Base-by-base conservation (phyloP, 1,140 invertebrate species). In the Brachionus calyciflorus region DNA sequence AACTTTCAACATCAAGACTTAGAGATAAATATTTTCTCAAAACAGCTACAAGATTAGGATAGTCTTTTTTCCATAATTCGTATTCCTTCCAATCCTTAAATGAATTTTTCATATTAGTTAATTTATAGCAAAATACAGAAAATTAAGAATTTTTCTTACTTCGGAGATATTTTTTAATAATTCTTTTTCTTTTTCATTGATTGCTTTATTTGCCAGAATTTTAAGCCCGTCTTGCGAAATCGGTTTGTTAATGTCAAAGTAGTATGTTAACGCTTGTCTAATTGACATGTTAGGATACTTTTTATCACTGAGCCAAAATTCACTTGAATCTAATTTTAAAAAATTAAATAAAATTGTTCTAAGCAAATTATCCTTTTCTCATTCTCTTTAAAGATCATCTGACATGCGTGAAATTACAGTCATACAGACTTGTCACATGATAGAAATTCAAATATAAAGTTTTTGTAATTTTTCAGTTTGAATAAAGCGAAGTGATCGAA, bases 31-130 rank as follows among this genome's bases (percentile, higher is more conserved):
- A 87, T 85, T 98, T 94, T 86, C 98, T 93, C 30, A 99, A 84
- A 80, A 99, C 91, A 81, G 97, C 93, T 46, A 97, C 90, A 83
- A 99, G 94, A 82, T 94, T 96, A 78, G 96, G 89, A 81, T 92
- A 93, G 41, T 93, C 89, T 60, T 91, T 89, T 19, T 99, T 89
- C 91, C 93, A 99, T 79, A 93, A 89, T 69, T 92, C 91, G 83
- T 96, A 98, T 9, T 24, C 14, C 24, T 51, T 73, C 46, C 51
- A 55, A 26, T 73, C 69, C 51, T 73, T 65, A 1, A 3, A 24
- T 21, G 30, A 65, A 24, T 24, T n/a, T n/a, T n/a, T n/a, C n/a
- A n/a, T n/a, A n/a, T n/a, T n/a, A n/a, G n/a, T n/a, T n/a, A n/a
- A n/a, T n/a, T n/a, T 7, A 37, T 30, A 37, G 5, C n/a, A 37